Evolutionary conservation across 1,140 invertebrate species (phyloP), one percentile per base, ranked within the genome.

Genomic region (Zaprionus taronus): DNA sequence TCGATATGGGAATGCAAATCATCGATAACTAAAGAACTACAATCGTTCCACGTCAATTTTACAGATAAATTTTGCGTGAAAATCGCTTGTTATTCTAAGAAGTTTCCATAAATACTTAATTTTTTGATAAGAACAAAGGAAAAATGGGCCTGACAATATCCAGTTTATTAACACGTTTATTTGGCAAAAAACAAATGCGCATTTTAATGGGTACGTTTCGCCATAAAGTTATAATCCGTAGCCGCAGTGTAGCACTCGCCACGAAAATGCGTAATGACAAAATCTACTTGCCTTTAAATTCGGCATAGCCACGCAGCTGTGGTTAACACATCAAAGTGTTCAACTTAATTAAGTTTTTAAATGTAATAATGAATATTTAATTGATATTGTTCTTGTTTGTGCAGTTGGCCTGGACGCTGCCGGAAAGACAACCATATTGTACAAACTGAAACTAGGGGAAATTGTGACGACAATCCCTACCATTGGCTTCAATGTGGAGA

Each of bases 391-490:
- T 56, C 17, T 44, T 11, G 0, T 51, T 51, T 51, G 92, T 93
- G 22, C 86, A 95, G 97, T 98, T 84, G 98, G 98, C 47, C 94
- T 99, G 60, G 98, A 99, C 94, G 98, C 98, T 63, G 98, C 98
- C 84, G 98, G 98, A 85, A 99, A 99, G 95, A 99, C 98, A 47
- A 99, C 98, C 77, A 99, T 99, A 93, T 94, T 99, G 68, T 99
- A 99, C 93, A 99, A 99, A 94, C 94, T 99, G 79, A 99, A 99
- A 93, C 94, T 99, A 61, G 98, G 98, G 62, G 98, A 99, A 95
- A 98, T 99, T 83, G 98, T 99, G 9, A 99, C 98, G 31, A 99
- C 98, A 15, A 99, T 99, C 94, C 98, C 98, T 51, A 99, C 98
- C 5, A 99, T 99, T 91, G 98, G 98, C 36, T 99, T 99, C 87